Conservation (phyloP, 2,888 invertebrate species). For the Julus scandinavius region DNA sequence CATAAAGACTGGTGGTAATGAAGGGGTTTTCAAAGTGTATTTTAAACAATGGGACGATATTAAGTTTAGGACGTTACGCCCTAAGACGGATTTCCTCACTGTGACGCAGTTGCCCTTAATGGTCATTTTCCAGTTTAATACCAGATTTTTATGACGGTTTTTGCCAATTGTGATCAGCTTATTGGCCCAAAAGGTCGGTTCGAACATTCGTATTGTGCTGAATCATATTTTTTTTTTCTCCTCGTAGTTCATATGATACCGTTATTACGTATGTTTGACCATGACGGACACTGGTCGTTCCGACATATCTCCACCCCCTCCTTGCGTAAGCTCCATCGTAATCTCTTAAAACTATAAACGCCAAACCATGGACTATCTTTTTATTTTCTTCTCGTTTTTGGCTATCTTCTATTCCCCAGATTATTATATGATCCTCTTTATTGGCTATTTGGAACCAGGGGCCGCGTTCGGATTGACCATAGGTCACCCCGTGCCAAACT, state of each 20-base stretch:
- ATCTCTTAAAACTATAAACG: conserved; percentile 11
- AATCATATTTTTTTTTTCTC: not conserved
- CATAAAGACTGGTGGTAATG: too few relatives aligned
- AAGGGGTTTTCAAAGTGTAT: too few relatives aligned
- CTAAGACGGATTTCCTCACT: not conserved
- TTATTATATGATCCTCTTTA: conserved; percentile 18
- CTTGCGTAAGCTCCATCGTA: not conserved
- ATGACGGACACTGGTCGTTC: not conserved
- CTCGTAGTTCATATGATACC: not conserved
- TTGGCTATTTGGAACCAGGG: not conserved
- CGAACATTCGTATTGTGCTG: conserved; percentile 3
- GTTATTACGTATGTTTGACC: conserved; percentile 11
- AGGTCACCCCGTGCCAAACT: not conserved
- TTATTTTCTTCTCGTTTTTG: conserved; percentile 2
- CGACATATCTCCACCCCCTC: not conserved
- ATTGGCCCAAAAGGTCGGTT: not conserved
- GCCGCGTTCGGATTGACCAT: not conserved
- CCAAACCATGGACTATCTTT: not conserved
- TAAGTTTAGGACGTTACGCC: not conserved
- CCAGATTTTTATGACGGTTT: not conserved
- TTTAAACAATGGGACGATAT: too few relatives aligned
- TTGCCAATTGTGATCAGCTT: conserved; percentile 10
- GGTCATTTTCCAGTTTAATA: not conserved
- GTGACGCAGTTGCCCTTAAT: not conserved
- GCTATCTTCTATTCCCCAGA: not conserved